Evolutionary conservation across 2,797 vertebrate genomes (phyloP).

Genomic region (Anableps anableps): DNA sequence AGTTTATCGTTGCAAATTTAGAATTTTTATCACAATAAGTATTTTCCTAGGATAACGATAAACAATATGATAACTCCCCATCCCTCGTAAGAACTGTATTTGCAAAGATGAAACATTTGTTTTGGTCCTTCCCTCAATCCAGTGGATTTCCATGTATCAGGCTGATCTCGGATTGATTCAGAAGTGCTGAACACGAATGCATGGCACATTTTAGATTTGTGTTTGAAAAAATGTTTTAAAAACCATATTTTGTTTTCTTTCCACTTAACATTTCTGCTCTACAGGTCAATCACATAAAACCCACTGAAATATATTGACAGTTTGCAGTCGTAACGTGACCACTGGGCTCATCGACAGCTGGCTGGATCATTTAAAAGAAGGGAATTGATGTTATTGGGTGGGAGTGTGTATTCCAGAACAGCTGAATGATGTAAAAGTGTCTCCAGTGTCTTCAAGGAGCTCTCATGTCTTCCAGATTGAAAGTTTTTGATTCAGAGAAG

Average conservation of each 20-base stretch:
- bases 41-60: too few species aligned
- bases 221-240: background rate
- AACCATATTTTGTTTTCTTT: background rate
- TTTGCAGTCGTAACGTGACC: background rate
- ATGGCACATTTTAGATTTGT: background rate
- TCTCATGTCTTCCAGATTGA: constrained; percentile 16
- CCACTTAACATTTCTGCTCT: background rate
- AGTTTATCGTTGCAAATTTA: too few species aligned
- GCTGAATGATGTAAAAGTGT: constrained; percentile 1
- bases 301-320: background rate
- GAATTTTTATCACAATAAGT: too few species aligned
- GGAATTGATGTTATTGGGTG: background rate
- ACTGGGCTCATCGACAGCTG: background rate
- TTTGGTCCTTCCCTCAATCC: too few species aligned
- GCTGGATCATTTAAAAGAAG: background rate
- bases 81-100: too few species aligned
- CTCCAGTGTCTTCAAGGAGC: background rate
- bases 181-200: background rate
- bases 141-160: too few species aligned
- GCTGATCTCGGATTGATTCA: too few species aligned
- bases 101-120: too few species aligned
- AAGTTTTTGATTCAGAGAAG: constrained; percentile 17
- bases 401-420: background rate
- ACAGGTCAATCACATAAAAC: background rate
- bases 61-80: too few species aligned